A percentile compares a stretch with the other conserved stretches of the same genome.
Conservation (phyloP, 1,140 invertebrate genomes). For the Heliconius nattereri region DNA sequence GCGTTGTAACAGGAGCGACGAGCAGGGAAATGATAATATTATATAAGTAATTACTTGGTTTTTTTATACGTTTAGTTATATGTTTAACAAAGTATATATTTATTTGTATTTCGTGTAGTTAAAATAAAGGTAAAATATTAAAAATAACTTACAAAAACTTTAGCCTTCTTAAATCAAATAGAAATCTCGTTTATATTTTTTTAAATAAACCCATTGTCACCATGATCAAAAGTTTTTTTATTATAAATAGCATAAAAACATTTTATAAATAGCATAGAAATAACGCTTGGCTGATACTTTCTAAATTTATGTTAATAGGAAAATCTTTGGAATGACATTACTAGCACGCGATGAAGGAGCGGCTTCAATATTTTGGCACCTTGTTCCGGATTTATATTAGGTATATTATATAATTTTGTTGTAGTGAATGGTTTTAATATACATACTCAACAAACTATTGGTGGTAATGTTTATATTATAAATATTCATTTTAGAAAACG, state of each 20-base stretch:
- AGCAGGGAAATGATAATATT: no score
- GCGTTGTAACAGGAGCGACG: no score
- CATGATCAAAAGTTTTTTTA: no score
- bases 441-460: background rate
- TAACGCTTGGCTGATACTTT: background rate
- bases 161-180: no score
- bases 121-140: background rate
- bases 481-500: no score
- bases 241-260: slow-evolving; percentile 1
- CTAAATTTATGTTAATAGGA: slow-evolving; percentile 3
- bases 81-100: no score
- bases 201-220: background rate
- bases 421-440: background rate
- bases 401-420: background rate
- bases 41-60: no score
- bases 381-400: background rate
- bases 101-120: no score
- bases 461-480: background rate
- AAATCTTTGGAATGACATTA: slow-evolving; percentile 4
- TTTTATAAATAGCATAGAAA: slow-evolving; percentile 12
- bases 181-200: no score
- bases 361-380: background rate
- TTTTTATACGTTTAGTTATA: no score
- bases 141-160: no score
- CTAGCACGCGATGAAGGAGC: slow-evolving; percentile 9